A percentile compares a stretch with the other conserved stretches of the same genome.
phyloP scores from a whole-genome alignment of 2,888 invertebrate species.

The Apodemia zela region DNA sequence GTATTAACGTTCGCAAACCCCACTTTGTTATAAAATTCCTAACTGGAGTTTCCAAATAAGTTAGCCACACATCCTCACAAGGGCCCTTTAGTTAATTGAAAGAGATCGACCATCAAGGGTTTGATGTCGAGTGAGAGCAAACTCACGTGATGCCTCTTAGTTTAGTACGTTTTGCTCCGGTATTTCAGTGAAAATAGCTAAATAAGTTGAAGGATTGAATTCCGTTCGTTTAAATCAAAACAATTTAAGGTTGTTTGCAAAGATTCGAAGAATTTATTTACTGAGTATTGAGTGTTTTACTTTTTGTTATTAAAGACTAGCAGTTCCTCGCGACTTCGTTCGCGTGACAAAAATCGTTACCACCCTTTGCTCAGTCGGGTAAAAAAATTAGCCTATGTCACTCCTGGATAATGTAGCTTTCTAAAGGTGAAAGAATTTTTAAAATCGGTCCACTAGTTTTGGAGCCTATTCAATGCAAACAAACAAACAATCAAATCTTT shows the following conservation, averaged over 20 bases:
- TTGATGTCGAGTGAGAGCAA: constrained; percentile 42
- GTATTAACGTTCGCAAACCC: not conserved
- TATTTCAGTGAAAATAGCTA: constrained; percentile 11
- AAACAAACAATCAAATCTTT: too few relatives aligned
- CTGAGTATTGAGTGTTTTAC: too few relatives aligned
- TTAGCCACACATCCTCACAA: constrained; percentile 31
- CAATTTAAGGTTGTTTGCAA: not conserved
- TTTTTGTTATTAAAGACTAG: too few relatives aligned
- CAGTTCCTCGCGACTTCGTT: too few relatives aligned
- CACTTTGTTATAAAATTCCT: constrained; percentile 7
- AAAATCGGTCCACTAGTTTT: too few relatives aligned
- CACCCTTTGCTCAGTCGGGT: too few relatives aligned
- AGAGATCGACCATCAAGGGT: constrained; percentile 58
- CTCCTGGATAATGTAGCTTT: too few relatives aligned
- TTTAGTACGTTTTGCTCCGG: constrained; percentile 25
- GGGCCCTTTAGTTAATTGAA: constrained; percentile 69
- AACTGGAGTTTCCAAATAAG: constrained; percentile 15
- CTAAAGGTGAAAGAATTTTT: too few relatives aligned
- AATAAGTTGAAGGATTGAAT: not conserved
- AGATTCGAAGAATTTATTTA: not conserved
- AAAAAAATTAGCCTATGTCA: too few relatives aligned
- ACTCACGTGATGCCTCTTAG: constrained; percentile 39
- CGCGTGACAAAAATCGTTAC: too few relatives aligned
- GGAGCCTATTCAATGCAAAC: too few relatives aligned
- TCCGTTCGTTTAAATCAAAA: not conserved